Evolutionary conservation across 1,140 invertebrate genomes (phyloP).

Genomic region (Wasmannia auropunctata): DNA sequence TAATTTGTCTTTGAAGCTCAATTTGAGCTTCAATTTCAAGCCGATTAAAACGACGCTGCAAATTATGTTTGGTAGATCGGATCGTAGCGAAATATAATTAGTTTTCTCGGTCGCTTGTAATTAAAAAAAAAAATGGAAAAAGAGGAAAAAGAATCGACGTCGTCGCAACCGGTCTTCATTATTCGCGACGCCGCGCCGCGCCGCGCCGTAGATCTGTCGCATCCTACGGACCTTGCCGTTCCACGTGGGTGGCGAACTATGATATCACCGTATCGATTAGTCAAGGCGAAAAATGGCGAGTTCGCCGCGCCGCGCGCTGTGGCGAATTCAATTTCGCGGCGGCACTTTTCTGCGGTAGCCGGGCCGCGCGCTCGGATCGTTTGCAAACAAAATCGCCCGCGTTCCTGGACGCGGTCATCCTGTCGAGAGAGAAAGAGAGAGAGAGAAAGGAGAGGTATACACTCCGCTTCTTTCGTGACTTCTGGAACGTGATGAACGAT

Average conservation of each 20-base stretch:
- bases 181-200: constrained; percentile 16
- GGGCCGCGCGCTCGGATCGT: constrained; percentile 40
- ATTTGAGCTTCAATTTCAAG: not conserved
- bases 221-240: not conserved
- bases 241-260: constrained; percentile 42
- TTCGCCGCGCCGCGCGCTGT: constrained; percentile 28
- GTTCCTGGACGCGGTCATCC: constrained; percentile 19
- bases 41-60: not conserved
- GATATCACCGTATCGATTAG: constrained; percentile 52
- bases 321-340: constrained; percentile 57
- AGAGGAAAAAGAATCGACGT: too few relatives aligned
- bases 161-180: constrained; percentile 34
- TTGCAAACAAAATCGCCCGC: constrained; percentile 54
- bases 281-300: constrained; percentile 49
- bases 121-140: constrained; percentile 14
- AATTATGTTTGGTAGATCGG: not conserved
- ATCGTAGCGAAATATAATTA: not conserved
- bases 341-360: constrained; percentile 42
- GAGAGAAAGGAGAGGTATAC: too few relatives aligned
- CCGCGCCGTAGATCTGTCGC: constrained; percentile 26
- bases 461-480: constrained; percentile 72
- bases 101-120: not conserved
- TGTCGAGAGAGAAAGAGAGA: too few relatives aligned
- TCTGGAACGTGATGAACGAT: constrained; percentile 78
- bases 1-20: not conserved